Percentiles rank a stretch among this genome's conserved stretches.
These are phyloP conservation scores for Scarus forsteni DNA, from an alignment of 2,797 vertebrate species.

Conservation along the genomic window DNA sequence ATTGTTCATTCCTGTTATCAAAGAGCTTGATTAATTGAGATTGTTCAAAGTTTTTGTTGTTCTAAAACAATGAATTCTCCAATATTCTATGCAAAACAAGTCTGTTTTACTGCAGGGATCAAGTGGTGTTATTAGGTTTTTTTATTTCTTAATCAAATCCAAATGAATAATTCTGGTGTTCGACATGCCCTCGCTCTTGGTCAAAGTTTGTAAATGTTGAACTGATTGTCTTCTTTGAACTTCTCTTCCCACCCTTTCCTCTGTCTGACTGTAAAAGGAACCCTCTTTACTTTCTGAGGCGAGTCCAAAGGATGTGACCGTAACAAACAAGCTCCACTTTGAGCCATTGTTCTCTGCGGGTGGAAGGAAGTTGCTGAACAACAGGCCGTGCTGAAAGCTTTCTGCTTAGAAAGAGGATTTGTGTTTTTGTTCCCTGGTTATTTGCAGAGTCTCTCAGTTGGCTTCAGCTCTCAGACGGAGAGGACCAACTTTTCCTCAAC, in stretches of 20 bases:
- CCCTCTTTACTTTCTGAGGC: slow-evolving; percentile 29
- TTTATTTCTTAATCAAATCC: too few species aligned
- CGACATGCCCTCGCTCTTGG: neutral
- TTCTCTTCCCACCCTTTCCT: neutral
- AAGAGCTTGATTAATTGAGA: too few species aligned
- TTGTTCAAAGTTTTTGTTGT: too few species aligned
- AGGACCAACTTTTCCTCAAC: slow-evolving; percentile 1
- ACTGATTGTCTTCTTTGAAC: neutral
- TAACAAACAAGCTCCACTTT: slow-evolving; percentile 63
- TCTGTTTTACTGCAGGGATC: too few species aligned
- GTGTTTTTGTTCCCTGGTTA: slow-evolving; percentile 11
- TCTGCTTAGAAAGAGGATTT: slow-evolving; percentile 47
- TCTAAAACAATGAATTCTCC: too few species aligned
- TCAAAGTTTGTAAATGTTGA: neutral
- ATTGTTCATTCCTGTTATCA: too few species aligned
- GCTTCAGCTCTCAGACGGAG: slow-evolving; percentile 19
- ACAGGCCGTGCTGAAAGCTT: slow-evolving; percentile 51
- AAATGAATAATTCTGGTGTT: too few species aligned
- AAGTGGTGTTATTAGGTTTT: too few species aligned
- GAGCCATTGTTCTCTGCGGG: slow-evolving; percentile 73
- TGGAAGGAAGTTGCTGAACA: slow-evolving; percentile 74
- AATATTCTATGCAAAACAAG: too few species aligned
- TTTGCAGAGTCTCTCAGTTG: slow-evolving; percentile 19
- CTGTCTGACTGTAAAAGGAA: slow-evolving; percentile 6
- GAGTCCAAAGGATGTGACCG: slow-evolving; percentile 68